Conservation (phyloP, 2,113 vertebrate genomes). For the Rynchops niger region DNA sequence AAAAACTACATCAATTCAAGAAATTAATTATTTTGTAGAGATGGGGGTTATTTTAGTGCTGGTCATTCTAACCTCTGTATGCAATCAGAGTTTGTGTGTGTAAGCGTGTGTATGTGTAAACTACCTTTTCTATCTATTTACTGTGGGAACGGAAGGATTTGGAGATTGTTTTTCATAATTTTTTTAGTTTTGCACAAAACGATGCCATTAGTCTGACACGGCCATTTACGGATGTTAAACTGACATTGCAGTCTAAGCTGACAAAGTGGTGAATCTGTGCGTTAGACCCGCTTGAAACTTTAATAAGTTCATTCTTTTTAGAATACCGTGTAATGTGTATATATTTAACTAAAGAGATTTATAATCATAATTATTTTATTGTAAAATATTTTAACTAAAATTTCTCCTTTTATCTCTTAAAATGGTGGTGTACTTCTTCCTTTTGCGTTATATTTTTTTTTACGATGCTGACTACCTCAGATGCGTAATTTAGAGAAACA, state of each 20-base stretch:
- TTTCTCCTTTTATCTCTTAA: slow-evolving; percentile 75
- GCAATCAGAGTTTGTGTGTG: slow-evolving; percentile 71
- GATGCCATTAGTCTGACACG: slow-evolving; percentile 75
- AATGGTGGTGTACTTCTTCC: slow-evolving; percentile 72
- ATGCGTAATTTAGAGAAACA: neutral
- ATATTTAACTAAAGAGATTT: slow-evolving; percentile 91
- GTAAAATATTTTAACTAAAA: slow-evolving; percentile 88
- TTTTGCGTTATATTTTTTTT: slow-evolving; percentile 65
- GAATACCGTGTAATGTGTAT: slow-evolving; percentile 83
- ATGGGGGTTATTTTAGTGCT: slow-evolving; percentile 73
- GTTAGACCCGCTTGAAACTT: slow-evolving; percentile 74
- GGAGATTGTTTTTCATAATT: slow-evolving; percentile 63
- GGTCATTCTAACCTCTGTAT: slow-evolving; percentile 79
- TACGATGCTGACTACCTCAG: slow-evolving; percentile 46
- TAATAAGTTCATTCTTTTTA: slow-evolving; percentile 77
- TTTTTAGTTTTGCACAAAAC: slow-evolving; percentile 75
- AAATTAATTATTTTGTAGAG: slow-evolving; percentile 63
- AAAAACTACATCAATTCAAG: slow-evolving; percentile 44
- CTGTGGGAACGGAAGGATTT: slow-evolving; percentile 67
- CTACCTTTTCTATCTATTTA: slow-evolving; percentile 68
- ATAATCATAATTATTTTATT: slow-evolving; percentile 90
- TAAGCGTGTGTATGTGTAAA: slow-evolving; percentile 59
- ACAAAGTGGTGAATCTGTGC: slow-evolving; percentile 71
- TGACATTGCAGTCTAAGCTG: slow-evolving; percentile 74
- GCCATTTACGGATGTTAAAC: slow-evolving; percentile 76